Base-by-base conservation (phyloP, 2,797 vertebrate species). In the Tokudaia muenninki region DNA sequence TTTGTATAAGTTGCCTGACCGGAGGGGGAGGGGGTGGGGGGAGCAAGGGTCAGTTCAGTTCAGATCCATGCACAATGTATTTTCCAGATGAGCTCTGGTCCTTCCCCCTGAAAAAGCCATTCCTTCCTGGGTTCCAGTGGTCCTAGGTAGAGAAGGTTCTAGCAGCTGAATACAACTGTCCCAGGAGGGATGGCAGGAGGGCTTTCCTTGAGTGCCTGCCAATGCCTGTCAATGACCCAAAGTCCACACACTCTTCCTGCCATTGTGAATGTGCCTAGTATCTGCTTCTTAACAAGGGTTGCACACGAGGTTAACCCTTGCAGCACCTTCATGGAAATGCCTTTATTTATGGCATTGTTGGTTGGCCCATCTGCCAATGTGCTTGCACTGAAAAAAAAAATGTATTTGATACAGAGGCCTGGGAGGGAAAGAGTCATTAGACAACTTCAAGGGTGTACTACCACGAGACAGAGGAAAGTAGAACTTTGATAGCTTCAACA, bases 211-310 rank as follows among this genome's bases (percentile, higher is more conserved):
- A 80, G 3, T 65, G 31, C 26, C 59, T 87, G 89, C 82, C 94
- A 92, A 6, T 50, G 63, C 17, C 50, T 65, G 37, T 78, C 90
- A 91, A 77, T 88, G 88, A 37, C 84, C 91, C 61, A n/a, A 77
- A 92, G 50, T n/a, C 63, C 92, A 92, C 88, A 87, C 6, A 3
- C 0, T 74, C 78, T 82, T 75, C 90, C 96, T 97, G 11, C 47
- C 57, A 37, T 89, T 84, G 95, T 84, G 88, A 72, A 31, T 0
- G 0, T 29, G 29, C 75, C 50, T 74, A 24, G 41, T 37, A 37
- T 50, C 92, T 79, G 6, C 55, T 87, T 95, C 88, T 95, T 67
- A 80, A 65, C 86, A 65, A 55, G 17, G 84, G 21, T 57, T 52
- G 52, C 4, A 1, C 24, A 31, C 52, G 0, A 11, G n/a, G 55